phyloP scores from a whole-genome alignment of 2,113 vertebrate genomes.

The Melanerpes aurifrons region DNA sequence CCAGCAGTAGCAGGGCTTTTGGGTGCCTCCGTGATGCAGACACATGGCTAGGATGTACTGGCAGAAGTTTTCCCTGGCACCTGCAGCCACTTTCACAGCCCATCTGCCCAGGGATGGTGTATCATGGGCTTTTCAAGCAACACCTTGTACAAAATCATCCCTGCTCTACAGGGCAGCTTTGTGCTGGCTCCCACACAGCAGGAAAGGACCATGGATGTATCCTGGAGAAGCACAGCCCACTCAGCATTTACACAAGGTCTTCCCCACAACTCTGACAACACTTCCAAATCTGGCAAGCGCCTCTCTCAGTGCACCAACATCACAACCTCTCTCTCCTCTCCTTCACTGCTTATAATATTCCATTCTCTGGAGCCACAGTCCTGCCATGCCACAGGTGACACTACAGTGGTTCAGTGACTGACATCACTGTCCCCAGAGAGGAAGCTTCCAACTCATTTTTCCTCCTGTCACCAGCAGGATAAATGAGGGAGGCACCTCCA shows the following conservation, averaged over 20 bases:
- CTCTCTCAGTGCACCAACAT: not conserved
- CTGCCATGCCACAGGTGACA: fast-evolving
- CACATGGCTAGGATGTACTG: not conserved
- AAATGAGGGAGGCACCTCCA: not conserved
- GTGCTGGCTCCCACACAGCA: not conserved
- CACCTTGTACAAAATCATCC: not conserved
- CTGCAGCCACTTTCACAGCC: not conserved
- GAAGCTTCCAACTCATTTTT: not conserved
- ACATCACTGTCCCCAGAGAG: not conserved
- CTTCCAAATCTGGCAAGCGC: not conserved
- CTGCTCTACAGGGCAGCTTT: not conserved
- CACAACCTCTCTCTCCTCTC: not conserved
- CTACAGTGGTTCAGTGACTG: not conserved
- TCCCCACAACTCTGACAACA: not conserved
- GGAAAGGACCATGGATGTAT: fast-evolving
- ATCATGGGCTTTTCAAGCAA: not conserved
- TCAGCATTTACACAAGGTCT: not conserved
- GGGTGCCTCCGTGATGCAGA: fast-evolving
- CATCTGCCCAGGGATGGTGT: not conserved
- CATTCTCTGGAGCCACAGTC: fast-evolving
- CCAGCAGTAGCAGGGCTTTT: fast-evolving
- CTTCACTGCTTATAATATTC: fast-evolving
- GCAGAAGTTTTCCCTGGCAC: not conserved
- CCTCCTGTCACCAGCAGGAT: not conserved
- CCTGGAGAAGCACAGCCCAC: not conserved